Percentiles rank a stretch among this genome's conserved stretches.
These are phyloP conservation scores for Syngnathus typhle DNA, from an alignment of 2,113 vertebrate genomes.

Conservation along the genomic window DNA sequence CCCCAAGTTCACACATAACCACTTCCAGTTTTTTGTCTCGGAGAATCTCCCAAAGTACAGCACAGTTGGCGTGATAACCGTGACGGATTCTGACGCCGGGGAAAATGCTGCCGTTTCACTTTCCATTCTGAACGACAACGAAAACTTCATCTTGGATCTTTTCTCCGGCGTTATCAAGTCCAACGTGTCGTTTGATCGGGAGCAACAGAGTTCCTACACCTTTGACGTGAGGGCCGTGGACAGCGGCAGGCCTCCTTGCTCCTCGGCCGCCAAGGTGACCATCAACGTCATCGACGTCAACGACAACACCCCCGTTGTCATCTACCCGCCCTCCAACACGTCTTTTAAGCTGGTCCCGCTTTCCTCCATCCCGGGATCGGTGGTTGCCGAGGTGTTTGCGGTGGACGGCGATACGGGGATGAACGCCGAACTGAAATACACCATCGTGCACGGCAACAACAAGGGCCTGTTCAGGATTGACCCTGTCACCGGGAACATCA, in stretches of 20 bases:
- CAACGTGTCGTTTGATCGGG: conserved; percentile 95
- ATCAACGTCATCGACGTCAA: conserved; percentile 99
- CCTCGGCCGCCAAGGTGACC: conserved; percentile 95
- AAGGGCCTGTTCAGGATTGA: conserved; percentile 96
- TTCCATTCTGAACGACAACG: conserved; percentile 92
- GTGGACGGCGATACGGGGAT: conserved; percentile 96
- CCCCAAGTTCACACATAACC: conserved; percentile 97
- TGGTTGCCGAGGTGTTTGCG: conserved; percentile 95
- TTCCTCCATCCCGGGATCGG: conserved; percentile 92
- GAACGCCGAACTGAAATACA: conserved; percentile 97
- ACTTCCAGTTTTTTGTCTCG: conserved; percentile 98
- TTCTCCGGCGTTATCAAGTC: conserved; percentile 97
- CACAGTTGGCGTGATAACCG: conserved; percentile 96
- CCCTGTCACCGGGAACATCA: conserved; percentile 96
- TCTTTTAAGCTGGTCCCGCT: conserved; percentile 96
- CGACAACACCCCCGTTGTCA: conserved; percentile 92
- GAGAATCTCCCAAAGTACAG: conserved; percentile 98
- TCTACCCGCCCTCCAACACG: conserved; percentile 93
- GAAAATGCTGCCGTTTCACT: conserved; percentile 94
- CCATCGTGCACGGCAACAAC: conserved; percentile 91
- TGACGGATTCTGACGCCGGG: conserved; percentile 92
- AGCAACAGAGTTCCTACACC: conserved; percentile 96
- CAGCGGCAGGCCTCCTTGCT: conserved; percentile 86
- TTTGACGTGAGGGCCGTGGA: conserved; percentile 95
- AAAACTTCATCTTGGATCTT: conserved; percentile 95